phyloP scores from a whole-genome alignment of 1,140 invertebrate genomes.

The Saccostrea echinata region DNA sequence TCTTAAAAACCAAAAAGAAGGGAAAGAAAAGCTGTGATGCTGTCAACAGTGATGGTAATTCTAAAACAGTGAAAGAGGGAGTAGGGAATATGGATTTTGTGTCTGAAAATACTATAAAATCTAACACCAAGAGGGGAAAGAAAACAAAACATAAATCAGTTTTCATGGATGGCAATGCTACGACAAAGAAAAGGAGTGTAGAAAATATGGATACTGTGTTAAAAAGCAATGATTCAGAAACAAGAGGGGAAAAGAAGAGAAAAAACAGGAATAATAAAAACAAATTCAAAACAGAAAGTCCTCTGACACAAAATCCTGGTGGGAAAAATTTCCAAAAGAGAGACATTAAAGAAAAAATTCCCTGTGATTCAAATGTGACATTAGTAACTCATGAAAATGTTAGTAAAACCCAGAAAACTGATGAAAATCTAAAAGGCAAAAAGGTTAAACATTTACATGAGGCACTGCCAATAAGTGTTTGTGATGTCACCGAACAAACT shows the following conservation, averaged over 20 bases:
- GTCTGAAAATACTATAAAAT: too few species aligned
- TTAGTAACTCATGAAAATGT: neutral
- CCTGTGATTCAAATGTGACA: neutral
- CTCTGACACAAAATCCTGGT: neutral
- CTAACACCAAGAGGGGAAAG: neutral
- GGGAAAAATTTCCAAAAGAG: constrained; percentile 2
- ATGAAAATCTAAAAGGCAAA: neutral
- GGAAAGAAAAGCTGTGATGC: neutral
- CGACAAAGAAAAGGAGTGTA: neutral
- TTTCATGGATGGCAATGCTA: neutral
- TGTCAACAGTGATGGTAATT: too few species aligned
- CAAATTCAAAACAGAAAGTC: neutral
- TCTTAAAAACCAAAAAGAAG: neutral
- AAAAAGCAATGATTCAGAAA: neutral
- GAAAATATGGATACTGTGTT: neutral
- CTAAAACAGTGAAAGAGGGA: too few species aligned
- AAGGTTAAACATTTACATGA: neutral
- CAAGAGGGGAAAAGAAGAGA: neutral
- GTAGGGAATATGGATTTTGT: too few species aligned
- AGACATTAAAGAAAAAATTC: neutral
- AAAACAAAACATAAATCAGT: neutral
- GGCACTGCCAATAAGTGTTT: neutral
- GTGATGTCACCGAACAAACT: neutral
- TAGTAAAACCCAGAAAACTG: neutral
- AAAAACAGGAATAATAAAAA: neutral